Percentiles rank a stretch among this genome's conserved stretches.
Conservation (phyloP, 2,797 vertebrate species). For the Manis pentadactyla region DNA sequence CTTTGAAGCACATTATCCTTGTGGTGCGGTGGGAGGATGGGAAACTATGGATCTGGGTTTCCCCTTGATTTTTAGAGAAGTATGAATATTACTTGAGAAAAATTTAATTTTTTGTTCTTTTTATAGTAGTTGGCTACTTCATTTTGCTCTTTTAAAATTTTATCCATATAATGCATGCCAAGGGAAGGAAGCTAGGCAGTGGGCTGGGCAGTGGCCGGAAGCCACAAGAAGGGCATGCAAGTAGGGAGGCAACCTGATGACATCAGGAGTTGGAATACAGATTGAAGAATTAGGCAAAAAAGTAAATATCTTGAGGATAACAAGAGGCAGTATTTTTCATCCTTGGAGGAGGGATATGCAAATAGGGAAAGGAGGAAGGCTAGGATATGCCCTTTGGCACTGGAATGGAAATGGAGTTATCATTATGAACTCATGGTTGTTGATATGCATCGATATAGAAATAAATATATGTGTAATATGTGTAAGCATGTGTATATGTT, state of each 20-base stretch:
- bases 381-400: slow-evolving; percentile 9
- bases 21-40: not conserved
- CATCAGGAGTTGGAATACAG: not conserved
- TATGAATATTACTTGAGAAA: slow-evolving; percentile 6
- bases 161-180: not conserved
- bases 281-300: not conserved
- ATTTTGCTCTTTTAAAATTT: not conserved
- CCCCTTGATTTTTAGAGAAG: not conserved
- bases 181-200: not conserved
- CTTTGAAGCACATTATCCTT: not conserved
- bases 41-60: not conserved
- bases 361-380: not conserved
- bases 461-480: not conserved
- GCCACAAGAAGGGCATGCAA: not conserved
- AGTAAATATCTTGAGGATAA: not conserved
- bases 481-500: not conserved
- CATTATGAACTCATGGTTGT: not conserved
- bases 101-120: not conserved
- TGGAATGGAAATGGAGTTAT: not conserved
- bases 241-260: not conserved
- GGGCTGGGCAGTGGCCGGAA: not conserved
- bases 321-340: not conserved
- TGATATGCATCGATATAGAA: not conserved
- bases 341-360: not conserved
- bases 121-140: not conserved